A percentile compares a stretch with the other conserved stretches of the same genome.
Evolutionary conservation across 1,140 invertebrate genomes (phyloP).

Genomic region (Epicauta chinensis): DNA sequence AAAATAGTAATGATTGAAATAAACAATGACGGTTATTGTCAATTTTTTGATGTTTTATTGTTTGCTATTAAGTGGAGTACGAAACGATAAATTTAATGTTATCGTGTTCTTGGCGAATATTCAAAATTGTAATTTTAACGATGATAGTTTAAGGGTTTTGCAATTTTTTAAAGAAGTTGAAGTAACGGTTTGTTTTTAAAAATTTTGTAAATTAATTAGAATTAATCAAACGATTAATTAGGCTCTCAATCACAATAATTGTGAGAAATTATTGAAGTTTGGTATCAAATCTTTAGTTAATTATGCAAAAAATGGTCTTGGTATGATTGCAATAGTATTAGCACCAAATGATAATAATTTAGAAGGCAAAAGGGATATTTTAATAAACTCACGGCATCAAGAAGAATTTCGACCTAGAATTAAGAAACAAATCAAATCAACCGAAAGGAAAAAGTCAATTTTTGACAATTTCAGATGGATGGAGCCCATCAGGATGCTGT

Average conservation of each 20-base stretch:
- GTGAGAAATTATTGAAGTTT: conserved; percentile 23
- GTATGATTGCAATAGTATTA: conserved; percentile 25
- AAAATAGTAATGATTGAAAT: background rate
- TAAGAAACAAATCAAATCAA: no score
- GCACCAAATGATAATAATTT: background rate
- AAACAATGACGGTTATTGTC: conserved; percentile 9
- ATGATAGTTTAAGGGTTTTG: conserved; percentile 6
- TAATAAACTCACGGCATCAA: no score
- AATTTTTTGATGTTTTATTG: background rate
- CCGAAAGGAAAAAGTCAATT: no score
- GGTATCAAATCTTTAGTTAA: conserved; percentile 21
- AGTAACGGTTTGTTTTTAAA: conserved; percentile 19
- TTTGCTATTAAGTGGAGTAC: background rate
- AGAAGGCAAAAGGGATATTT: background rate
- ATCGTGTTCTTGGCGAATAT: conserved; percentile 27
- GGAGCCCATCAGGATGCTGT: no score
- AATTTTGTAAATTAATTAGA: background rate
- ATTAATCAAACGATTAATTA: no score
- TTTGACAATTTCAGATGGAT: no score
- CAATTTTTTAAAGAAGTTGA: conserved; percentile 15
- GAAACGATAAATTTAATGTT: conserved; percentile 20
- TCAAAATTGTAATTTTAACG: conserved; percentile 1
- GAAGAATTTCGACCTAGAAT: no score
- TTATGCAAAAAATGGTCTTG: conserved; percentile 23
- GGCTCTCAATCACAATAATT: conserved; percentile 1